Percentiles rank a stretch among this genome's conserved stretches.
phyloP scores from a whole-genome alignment of 1,140 invertebrate genomes.

The Gonatopus flavifemur region DNA sequence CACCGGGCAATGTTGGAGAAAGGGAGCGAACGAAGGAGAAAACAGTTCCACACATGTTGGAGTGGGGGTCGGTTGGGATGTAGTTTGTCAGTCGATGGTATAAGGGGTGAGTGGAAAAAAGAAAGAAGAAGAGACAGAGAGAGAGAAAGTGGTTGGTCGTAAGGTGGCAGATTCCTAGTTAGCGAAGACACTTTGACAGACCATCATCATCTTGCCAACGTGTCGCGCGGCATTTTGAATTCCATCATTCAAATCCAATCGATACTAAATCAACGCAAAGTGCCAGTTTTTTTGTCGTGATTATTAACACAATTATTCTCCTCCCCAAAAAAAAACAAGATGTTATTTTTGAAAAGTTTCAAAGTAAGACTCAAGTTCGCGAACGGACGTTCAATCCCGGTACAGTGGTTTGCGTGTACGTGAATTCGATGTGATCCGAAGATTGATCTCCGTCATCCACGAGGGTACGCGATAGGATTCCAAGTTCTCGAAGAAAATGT shows the following conservation, averaged over 20 bases:
- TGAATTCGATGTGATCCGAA: too few relatives aligned
- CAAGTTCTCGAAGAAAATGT: too few relatives aligned
- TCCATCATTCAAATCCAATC: conserved; percentile 3
- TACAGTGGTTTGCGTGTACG: too few relatives aligned
- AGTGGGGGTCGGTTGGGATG: conserved; percentile 34
- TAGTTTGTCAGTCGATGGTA: conserved; percentile 31
- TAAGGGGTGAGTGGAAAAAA: conserved; percentile 39
- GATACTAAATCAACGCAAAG: too few relatives aligned
- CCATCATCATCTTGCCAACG: conserved; percentile 41
- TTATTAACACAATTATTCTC: too few relatives aligned
- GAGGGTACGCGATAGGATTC: too few relatives aligned
- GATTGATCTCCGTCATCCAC: too few relatives aligned
- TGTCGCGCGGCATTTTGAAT: conserved; percentile 11
- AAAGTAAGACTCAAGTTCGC: conserved; percentile 35
- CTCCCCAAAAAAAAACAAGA: too few relatives aligned
- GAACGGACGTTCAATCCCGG: too few relatives aligned
- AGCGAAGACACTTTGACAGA: conserved; percentile 51
- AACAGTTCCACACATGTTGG: conserved; percentile 31
- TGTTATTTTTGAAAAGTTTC: conserved; percentile 28
- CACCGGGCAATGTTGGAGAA: too few relatives aligned
- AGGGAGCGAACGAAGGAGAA: conserved; percentile 17
- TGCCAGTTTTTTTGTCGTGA: too few relatives aligned
- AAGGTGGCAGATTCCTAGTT: conserved; percentile 51
- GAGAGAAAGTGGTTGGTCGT: conserved; percentile 40
- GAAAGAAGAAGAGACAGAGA: conserved; percentile 25